phyloP scores from a whole-genome alignment of 2,888 invertebrate genomes.

The Rhagonycha fulva region DNA sequence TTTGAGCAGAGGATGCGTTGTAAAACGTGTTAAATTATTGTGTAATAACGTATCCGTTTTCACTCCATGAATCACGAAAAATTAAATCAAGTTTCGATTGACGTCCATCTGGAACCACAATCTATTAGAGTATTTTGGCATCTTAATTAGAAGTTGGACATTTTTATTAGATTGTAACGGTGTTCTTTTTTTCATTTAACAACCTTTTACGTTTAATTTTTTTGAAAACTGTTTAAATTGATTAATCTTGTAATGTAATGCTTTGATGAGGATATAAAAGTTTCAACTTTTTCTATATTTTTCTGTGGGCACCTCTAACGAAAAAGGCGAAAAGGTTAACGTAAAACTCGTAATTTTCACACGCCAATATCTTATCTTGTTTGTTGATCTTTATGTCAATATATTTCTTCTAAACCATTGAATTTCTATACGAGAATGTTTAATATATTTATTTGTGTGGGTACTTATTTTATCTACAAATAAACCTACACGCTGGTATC shows the following conservation, averaged over 20 bases:
- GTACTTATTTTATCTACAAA: too few relatives aligned
- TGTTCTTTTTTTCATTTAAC: not conserved
- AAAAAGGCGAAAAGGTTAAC: too few relatives aligned
- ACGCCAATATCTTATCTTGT: too few relatives aligned
- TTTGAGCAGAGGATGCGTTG: slow-evolving; percentile 14
- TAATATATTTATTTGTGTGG: too few relatives aligned
- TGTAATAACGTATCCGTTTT: slow-evolving; percentile 1
- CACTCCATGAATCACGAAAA: not conserved
- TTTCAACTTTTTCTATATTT: not conserved
- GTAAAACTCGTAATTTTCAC: too few relatives aligned
- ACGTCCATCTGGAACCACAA: not conserved
- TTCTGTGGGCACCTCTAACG: not conserved
- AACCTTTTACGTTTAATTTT: not conserved
- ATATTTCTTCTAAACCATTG: too few relatives aligned
- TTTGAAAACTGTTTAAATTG: not conserved
- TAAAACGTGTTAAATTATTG: slow-evolving; percentile 7
- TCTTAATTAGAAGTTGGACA: not conserved
- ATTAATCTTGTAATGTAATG: not conserved
- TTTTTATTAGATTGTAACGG: slow-evolving; percentile 1
- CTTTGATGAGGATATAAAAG: not conserved
- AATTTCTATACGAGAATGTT: too few relatives aligned
- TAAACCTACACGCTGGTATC: too few relatives aligned
- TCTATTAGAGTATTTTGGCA: not conserved
- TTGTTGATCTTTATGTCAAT: too few relatives aligned
- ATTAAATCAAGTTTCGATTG: not conserved